A percentile compares a stretch with the other conserved stretches of the same genome.
These are phyloP conservation scores for Periophthalmus magnuspinnatus DNA, from an alignment of 2,797 vertebrate genomes.

Conservation along the genomic window DNA sequence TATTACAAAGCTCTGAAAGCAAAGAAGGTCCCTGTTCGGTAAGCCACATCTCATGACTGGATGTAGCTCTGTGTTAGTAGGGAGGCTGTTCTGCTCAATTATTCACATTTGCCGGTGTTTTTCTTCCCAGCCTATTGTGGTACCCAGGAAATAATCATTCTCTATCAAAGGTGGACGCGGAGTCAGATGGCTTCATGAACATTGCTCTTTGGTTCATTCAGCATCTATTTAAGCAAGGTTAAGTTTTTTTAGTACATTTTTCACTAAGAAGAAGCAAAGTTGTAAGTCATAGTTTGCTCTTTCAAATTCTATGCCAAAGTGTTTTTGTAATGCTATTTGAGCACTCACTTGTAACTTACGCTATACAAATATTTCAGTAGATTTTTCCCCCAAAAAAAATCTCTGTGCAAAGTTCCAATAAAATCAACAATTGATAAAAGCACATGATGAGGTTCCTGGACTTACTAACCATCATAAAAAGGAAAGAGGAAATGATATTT, in stretches of 20 bases:
- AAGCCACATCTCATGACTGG: slow-evolving; percentile 48
- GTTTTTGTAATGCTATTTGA: slow-evolving; percentile 30
- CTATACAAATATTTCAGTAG: slow-evolving; percentile 3
- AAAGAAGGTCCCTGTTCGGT: slow-evolving; percentile 85
- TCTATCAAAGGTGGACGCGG: slow-evolving; percentile 88
- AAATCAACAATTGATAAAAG: neutral
- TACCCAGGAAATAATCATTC: slow-evolving; percentile 92
- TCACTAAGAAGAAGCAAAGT: slow-evolving; percentile 16
- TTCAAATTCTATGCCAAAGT: slow-evolving; percentile 53
- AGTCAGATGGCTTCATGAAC: slow-evolving; percentile 94
- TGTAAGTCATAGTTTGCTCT: slow-evolving; percentile 11
- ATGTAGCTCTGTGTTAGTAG: neutral
- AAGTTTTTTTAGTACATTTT: neutral
- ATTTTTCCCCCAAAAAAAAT: too few relatives aligned
- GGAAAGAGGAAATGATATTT: neutral
- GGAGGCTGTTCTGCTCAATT: neutral
- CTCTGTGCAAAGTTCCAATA: slow-evolving; percentile 24
- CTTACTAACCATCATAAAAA: neutral
- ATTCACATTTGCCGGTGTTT: slow-evolving; percentile 27
- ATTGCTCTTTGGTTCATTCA: slow-evolving; percentile 86
- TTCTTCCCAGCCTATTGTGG: slow-evolving; percentile 84
- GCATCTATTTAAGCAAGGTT: slow-evolving; percentile 74
- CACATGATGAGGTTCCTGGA: neutral
- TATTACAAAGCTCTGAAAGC: slow-evolving; percentile 90
- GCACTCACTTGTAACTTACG: slow-evolving; percentile 21